Evolutionary conservation across 64 coral and sea anemone species (phyloP).

Genomic region (Stichodactyla helianthus): DNA sequence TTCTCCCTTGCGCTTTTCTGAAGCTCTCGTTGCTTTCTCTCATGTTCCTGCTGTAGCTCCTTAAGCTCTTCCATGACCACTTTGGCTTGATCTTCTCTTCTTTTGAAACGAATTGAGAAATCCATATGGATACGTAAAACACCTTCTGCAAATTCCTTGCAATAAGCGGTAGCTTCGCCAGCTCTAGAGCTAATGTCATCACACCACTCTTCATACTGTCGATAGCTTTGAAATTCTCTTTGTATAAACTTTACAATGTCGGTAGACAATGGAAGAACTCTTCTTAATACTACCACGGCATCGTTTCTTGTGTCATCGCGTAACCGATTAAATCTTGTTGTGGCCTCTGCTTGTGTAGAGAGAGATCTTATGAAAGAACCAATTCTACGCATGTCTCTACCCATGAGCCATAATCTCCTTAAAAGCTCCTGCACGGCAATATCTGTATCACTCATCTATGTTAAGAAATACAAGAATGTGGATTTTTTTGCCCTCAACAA

Average conservation of each 20-base stretch:
- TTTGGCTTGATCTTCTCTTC: constrained; percentile 32
- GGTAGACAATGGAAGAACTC: neutral
- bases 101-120: constrained; percentile 17
- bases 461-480: too few relatives aligned
- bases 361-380: too few relatives aligned
- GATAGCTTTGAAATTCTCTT: neutral
- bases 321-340: neutral
- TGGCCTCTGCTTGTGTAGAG: neutral
- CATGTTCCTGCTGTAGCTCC: constrained; percentile 2
- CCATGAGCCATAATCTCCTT: too few relatives aligned
- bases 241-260: neutral
- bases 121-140: constrained; percentile 8
- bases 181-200: neutral
- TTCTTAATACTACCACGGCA: neutral
- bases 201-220: neutral
- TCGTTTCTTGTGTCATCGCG: neutral
- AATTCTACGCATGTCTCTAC: too few relatives aligned
- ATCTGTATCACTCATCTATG: too few relatives aligned
- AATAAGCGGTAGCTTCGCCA: neutral
- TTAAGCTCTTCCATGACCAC: constrained; percentile 24
- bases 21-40: constrained; percentile 24
- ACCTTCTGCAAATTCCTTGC: too few relatives aligned
- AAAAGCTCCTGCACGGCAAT: too few relatives aligned
- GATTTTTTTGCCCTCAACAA: too few relatives aligned
- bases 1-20: neutral